Base-by-base conservation (phyloP, 1,140 invertebrate genomes). In the Bombus fervidus region DNA sequence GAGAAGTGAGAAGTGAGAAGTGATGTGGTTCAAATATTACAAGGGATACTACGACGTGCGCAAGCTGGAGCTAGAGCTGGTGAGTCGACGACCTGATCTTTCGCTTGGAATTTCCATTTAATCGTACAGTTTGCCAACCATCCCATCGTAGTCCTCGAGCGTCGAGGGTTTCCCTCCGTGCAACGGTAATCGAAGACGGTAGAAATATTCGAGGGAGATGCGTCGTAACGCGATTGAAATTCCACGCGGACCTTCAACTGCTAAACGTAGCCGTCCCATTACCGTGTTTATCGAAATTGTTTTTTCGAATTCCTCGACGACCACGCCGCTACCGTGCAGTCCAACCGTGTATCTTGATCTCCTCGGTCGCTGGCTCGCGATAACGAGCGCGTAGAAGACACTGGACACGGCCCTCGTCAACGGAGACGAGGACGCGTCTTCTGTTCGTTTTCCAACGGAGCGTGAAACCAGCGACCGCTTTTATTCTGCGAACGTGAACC, bases 11-110 rank as follows among this genome's bases (percentile, higher is more conserved):
- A 34, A 71, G 68, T 74, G 80, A 83, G 59, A 57, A 88, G 89
- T 91, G 84, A 94, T 92, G 93, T 93, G 91, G 93, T 93, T 94
- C 88, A 94, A 94, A 64, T 94, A 93, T 87, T 91, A 94, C 91
- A 93, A 91, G 74, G 93, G 93, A 91, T 93, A 92, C 86, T 94
- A 94, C 90, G 91, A 93, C 76, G 89, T 94, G n/a, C 86, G 92
- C 62, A 94, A 94, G 89, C 86, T 91, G 73, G 86, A 92, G 81
- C 69, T 90, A n/a, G 88, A 90, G 47, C 87, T 92, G 92, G 93
- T 94, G 87, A 94, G 93, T 91, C 43, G 18, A 59, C 43, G 69
- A 69, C 22, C 25, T 1, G 3, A 3, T 22, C 25, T 41, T 71
- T 8, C n/a, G 28, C 5, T 4, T 43, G 37, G 75, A 77, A 77